Percentiles rank a stretch among this genome's conserved stretches.
Conservation (phyloP, 1,140 invertebrate genomes). For the Grapholita molesta region DNA sequence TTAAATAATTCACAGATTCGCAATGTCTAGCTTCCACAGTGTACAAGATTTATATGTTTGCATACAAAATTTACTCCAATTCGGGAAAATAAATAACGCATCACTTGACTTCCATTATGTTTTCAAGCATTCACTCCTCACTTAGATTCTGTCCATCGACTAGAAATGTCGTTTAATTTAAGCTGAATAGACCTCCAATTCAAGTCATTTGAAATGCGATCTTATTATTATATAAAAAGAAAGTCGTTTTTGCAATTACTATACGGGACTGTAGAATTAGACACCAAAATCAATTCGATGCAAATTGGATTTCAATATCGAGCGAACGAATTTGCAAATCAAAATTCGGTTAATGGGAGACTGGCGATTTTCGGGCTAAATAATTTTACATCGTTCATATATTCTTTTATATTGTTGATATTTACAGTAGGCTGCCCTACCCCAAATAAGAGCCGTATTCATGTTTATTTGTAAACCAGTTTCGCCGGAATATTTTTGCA, state of each 20-base stretch:
- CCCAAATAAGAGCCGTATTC: too few species aligned
- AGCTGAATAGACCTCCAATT: background rate
- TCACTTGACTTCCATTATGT: background rate
- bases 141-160: background rate
- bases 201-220: background rate
- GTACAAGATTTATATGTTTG: too few species aligned
- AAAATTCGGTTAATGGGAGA: slow-evolving; percentile 11
- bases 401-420: background rate
- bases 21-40: too few species aligned
- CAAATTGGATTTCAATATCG: slow-evolving; percentile 13
- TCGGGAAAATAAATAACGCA: background rate
- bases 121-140: background rate
- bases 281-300: slow-evolving; percentile 9
- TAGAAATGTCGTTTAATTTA: background rate
- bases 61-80: too few species aligned
- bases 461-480: too few species aligned
- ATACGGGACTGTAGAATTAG: background rate
- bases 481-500: too few species aligned
- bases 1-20: too few species aligned
- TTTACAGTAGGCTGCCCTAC: too few species aligned
- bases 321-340: slow-evolving; percentile 12
- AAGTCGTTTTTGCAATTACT: background rate
- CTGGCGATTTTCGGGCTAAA: background rate
- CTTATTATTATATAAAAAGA: background rate
- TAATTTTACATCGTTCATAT: too few species aligned